Percentiles rank a stretch among this genome's conserved stretches.
Evolutionary conservation across 2,113 vertebrate species (phyloP).

Genomic region (Trematomus loennbergii): DNA sequence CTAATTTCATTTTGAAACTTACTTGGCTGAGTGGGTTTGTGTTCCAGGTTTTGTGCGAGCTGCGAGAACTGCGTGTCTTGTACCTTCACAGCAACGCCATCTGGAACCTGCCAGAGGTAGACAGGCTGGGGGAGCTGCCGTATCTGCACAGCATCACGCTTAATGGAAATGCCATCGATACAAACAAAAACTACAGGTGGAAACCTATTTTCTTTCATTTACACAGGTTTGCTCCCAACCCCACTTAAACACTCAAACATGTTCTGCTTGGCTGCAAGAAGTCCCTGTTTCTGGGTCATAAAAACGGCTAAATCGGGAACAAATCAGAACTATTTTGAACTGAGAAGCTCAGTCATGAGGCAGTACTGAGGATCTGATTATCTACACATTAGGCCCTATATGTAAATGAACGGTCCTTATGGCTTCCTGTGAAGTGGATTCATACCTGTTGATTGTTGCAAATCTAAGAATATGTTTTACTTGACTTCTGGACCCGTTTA

Average conservation of each 20-base stretch:
- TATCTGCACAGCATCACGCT: conserved; percentile 85
- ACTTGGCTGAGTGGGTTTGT: neutral
- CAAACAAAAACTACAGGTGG: conserved; percentile 85
- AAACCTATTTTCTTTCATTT: neutral
- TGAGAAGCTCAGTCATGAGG: no score
- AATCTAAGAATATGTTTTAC: no score
- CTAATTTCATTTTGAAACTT: neutral
- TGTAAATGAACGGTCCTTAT: no score
- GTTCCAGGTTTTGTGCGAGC: conserved; percentile 82
- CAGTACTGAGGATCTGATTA: no score
- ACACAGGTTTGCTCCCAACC: neutral
- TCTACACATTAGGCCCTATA: no score
- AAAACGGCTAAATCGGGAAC: neutral
- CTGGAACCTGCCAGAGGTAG: conserved; percentile 79
- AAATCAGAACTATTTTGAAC: no score
- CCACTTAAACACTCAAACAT: neutral
- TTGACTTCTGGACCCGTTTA: no score
- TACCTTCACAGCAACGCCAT: conserved; percentile 86
- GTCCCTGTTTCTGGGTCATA: neutral
- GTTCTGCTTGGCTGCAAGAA: neutral
- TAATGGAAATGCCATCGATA: conserved; percentile 86
- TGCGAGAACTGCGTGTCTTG: conserved; percentile 82
- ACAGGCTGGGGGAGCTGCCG: conserved; percentile 80
- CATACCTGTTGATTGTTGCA: no score
- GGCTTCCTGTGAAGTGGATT: no score